Base-by-base conservation (phyloP, 2,797 vertebrate genomes). In the Lophius americanus region DNA sequence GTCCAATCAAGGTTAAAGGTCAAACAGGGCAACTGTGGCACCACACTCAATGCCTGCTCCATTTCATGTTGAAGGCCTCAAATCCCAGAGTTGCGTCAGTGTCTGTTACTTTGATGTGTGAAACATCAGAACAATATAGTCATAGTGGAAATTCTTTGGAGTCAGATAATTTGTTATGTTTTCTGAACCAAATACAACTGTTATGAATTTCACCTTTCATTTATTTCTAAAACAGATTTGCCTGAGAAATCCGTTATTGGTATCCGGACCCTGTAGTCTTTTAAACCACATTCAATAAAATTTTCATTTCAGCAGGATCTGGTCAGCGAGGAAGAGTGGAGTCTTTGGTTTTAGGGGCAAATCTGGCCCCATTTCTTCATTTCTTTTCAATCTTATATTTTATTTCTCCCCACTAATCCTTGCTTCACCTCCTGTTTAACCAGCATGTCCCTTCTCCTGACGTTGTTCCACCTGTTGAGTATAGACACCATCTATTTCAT, bases 271-370 rank as follows among this genome's bases (percentile, higher is more conserved):
- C 39, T 64, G 5, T 51, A 59, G 47, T 60, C 12, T 38, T 14
- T 53, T 38, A 37, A 64, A 60, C 38, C 37, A 46, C 7, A 2
- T 48, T 62, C 11, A 11, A 42, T 11, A 9, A 35, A 13, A 2
- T 10, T 70, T 76, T 76, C 14, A 64, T 75, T 73, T 66, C 69
- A 79, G 55, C 75, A 79, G 81, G 68, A 70, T 82, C 60, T 68
- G 58, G 36, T 11, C 47, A 52, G 10, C 50, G 66, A 72, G 42
- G 47, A 64, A 64, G 11, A 62, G 12, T 46, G 50, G 8, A 53
- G 47, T 49, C 38, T 64, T 60, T 57, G 44, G 2, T 10, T 64
- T 66, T 35, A 13, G 5, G 52, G 58, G 11, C 3, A 32, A 35
- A 64, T 51, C n/a, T 73, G 0, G 0, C 70, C 57, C 42, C 41